These are phyloP conservation scores for Globodera rostochiensis DNA, from an alignment of 1,140 invertebrate genomes.

Conservation along the genomic window DNA sequence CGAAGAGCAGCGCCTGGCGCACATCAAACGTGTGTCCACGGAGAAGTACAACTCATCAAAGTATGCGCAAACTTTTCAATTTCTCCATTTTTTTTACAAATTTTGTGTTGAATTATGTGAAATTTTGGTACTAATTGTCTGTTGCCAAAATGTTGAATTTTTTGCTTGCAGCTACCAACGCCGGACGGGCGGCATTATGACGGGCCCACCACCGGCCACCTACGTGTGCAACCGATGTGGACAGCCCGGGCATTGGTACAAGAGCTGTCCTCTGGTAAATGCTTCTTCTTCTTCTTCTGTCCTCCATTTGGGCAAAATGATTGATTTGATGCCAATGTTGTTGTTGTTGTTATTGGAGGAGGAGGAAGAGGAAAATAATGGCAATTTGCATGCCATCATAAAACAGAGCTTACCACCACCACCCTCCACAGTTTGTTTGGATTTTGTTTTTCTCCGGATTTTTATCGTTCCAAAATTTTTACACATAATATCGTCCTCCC, in stretches of 20 bases:
- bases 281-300: constrained; percentile 21
- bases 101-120: constrained; percentile 10
- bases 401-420: too few species aligned
- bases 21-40: constrained; percentile 93
- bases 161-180: constrained; percentile 48
- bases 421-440: too few species aligned
- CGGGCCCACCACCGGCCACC: constrained; percentile 82
- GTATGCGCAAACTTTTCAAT: constrained; percentile 74
- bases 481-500: too few species aligned
- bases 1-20: constrained; percentile 94
- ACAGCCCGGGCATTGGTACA: constrained; percentile 90
- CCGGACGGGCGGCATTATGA: constrained; percentile 66
- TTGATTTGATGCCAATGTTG: neutral
- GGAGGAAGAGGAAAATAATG: too few species aligned
- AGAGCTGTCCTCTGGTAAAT: constrained; percentile 82
- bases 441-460: too few species aligned
- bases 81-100: constrained; percentile 17
- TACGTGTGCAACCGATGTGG: constrained; percentile 91
- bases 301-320: constrained; percentile 4
- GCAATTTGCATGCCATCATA: too few species aligned
- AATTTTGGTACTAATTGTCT: neutral
- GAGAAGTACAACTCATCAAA: constrained; percentile 93
- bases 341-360: too few species aligned
- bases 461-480: too few species aligned
- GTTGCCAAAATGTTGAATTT: neutral